Evolutionary conservation across 2,797 vertebrate genomes (phyloP).

Genomic region (Buphagus erythrorhynchus): DNA sequence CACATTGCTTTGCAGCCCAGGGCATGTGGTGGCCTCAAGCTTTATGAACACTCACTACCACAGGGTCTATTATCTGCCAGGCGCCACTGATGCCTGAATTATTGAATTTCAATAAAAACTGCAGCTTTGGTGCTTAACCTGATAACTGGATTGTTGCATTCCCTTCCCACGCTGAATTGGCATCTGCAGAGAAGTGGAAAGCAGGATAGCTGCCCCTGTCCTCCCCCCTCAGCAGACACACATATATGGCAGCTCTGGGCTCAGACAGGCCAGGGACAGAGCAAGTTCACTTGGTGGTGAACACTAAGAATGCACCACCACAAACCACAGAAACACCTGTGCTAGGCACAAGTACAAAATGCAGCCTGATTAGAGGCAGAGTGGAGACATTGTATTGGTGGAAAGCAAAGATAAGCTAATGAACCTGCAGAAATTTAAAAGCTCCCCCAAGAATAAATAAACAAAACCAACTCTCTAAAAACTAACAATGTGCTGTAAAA

Average conservation of each 20-base stretch:
- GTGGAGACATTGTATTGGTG: neutral
- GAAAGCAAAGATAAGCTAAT: neutral
- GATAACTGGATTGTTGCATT: neutral
- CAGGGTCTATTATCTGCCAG: neutral
- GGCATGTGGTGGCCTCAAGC: slow-evolving; percentile 14
- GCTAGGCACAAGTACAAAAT: neutral
- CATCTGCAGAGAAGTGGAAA: neutral
- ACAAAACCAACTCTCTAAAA: too few species aligned
- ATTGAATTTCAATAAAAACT: slow-evolving; percentile 58
- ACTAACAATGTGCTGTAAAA: neutral
- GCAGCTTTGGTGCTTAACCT: slow-evolving; percentile 46
- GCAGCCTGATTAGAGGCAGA: neutral
- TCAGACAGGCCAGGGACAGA: neutral
- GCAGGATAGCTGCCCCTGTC: neutral
- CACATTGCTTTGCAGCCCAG: slow-evolving; percentile 3
- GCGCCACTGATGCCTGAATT: slow-evolving; percentile 4
- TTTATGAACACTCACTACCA: slow-evolving; percentile 21
- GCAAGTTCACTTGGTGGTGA: neutral
- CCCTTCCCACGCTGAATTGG: neutral
- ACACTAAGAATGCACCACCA: rapidly evolving
- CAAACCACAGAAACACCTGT: neutral
- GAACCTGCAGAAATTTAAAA: neutral
- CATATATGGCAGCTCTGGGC: neutral
- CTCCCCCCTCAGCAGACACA: neutral
- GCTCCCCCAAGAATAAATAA: neutral